Evolutionary conservation across 2,888 invertebrate genomes (phyloP).

Genomic region (Conops quadrifasciatus): DNA sequence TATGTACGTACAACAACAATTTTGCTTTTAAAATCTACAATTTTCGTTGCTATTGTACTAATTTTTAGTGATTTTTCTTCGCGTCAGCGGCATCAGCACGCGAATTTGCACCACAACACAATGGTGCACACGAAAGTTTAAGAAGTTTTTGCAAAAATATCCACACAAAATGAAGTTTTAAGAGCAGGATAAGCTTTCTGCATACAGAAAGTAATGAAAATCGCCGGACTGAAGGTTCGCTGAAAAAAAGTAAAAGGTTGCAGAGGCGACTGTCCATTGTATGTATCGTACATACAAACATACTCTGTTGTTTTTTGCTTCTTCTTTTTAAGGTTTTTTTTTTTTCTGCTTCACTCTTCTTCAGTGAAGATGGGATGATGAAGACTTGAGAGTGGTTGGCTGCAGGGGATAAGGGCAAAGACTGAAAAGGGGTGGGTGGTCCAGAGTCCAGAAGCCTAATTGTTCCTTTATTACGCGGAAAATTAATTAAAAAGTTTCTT

Average conservation of each 20-base stretch:
- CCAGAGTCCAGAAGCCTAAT: conserved; percentile 25
- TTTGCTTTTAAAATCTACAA: no score
- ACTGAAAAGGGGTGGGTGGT: conserved; percentile 3
- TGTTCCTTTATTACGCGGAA: conserved; percentile 33
- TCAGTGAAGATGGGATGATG: neutral
- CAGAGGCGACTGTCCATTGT: conserved; percentile 1
- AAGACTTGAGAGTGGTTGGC: no score
- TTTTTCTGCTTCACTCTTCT: no score
- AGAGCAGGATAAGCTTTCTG: neutral
- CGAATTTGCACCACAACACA: neutral
- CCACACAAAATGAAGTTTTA: neutral
- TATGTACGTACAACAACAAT: neutral
- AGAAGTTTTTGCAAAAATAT: neutral
- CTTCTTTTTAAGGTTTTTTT: no score
- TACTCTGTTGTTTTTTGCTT: no score
- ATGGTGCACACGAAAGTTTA: neutral
- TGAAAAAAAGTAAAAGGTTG: neutral
- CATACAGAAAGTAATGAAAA: conserved; percentile 9
- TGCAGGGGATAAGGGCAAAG: neutral
- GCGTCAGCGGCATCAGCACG: neutral
- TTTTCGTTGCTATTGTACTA: neutral
- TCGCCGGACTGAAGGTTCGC: neutral
- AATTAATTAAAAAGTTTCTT: conserved; percentile 33
- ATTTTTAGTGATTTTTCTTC: neutral
- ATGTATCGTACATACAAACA: no score